Evolutionary conservation across 2,797 vertebrate genomes (phyloP).

Genomic region (Microctenopoma steveboyesi): DNA sequence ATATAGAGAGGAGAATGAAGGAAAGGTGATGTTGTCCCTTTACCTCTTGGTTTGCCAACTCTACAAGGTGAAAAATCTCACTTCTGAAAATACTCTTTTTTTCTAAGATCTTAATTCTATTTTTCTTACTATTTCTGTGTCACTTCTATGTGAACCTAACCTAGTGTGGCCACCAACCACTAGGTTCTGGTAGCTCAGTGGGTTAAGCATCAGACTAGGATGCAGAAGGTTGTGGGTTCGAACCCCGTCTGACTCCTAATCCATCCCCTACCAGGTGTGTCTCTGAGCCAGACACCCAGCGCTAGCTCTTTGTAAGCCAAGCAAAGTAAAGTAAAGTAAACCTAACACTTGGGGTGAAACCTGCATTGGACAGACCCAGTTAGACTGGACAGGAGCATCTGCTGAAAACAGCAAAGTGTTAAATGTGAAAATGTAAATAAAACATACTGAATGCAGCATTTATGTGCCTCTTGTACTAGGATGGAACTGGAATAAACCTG

Average conservation of each 20-base stretch:
- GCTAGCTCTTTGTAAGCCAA: too few species aligned
- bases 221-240: too few species aligned
- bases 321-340: too few species aligned
- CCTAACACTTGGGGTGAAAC: conserved; percentile 71
- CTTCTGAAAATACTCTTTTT: background rate
- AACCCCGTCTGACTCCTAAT: too few species aligned
- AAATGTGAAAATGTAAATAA: background rate
- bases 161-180: too few species aligned
- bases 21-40: conserved; percentile 74
- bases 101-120: background rate
- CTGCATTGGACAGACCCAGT: conserved; percentile 75
- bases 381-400: conserved; percentile 73
- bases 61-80: conserved; percentile 83
- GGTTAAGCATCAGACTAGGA: too few species aligned
- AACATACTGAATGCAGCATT: background rate
- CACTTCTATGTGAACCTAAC: background rate
- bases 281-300: too few species aligned
- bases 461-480: background rate
- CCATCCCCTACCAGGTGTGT: too few species aligned
- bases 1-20: conserved; percentile 73
- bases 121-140: background rate
- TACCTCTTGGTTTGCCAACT: conserved; percentile 84
- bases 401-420: conserved; percentile 48
- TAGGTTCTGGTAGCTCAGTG: too few species aligned
- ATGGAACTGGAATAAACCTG: conserved; percentile 10